Evolutionary conservation across 2,797 vertebrate species (phyloP).

Genomic region (Florisuga fusca): DNA sequence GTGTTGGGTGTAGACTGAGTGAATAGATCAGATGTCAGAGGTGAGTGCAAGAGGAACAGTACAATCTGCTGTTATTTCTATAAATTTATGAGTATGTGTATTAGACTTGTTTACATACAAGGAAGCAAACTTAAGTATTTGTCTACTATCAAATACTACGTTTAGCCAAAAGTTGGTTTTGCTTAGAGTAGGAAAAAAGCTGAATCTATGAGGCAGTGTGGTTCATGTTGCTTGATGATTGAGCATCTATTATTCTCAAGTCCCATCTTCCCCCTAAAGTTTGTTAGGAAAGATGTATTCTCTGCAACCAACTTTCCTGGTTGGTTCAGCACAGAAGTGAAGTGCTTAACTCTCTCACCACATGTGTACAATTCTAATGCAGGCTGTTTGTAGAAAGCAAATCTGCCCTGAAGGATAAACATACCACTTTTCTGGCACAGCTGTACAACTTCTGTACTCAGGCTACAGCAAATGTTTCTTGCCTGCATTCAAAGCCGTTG

Average conservation of each 20-base stretch:
- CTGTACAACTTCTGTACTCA: conserved; percentile 61
- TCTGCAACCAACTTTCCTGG: conserved; percentile 7
- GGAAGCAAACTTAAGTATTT: background rate
- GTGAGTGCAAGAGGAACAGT: background rate
- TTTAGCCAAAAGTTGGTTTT: background rate
- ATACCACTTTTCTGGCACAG: conserved; percentile 56
- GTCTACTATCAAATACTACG: background rate
- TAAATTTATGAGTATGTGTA: background rate
- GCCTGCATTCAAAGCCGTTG: conserved; percentile 35
- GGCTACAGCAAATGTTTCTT: conserved; percentile 61
- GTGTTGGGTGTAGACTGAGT: background rate
- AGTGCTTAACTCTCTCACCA: background rate
- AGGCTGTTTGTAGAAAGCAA: conserved; percentile 64
- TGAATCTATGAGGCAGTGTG: background rate
- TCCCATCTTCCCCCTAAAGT: background rate
- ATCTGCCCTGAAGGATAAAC: conserved; percentile 69
- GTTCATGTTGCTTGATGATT: background rate
- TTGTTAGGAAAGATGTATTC: background rate
- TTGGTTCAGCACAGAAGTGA: background rate
- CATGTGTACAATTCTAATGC: conserved; percentile 29
- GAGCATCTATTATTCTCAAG: background rate
- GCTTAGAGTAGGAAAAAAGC: background rate
- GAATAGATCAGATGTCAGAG: background rate
- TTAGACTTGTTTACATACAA: background rate
- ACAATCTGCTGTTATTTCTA: background rate